phyloP scores from a whole-genome alignment of 2,888 invertebrate genomes.

The Cosmopolites sordidus region DNA sequence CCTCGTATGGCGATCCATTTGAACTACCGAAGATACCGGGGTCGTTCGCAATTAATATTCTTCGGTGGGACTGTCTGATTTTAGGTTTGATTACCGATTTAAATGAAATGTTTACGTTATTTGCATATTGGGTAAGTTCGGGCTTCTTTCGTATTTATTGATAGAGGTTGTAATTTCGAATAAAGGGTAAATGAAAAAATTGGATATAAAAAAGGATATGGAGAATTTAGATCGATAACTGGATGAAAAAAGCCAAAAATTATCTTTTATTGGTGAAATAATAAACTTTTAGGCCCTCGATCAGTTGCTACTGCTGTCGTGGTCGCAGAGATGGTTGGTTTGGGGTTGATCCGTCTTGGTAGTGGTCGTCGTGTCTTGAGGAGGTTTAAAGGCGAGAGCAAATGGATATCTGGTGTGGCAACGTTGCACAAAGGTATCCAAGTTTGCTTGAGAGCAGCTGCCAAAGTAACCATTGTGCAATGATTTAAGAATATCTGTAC shows the following conservation, averaged over 20 bases:
- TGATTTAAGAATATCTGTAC: slow-evolving; percentile 73
- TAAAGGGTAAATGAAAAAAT: no score
- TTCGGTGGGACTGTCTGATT: neutral
- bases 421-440: slow-evolving; percentile 64
- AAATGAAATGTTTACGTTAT: no score
- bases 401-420: slow-evolving; percentile 75
- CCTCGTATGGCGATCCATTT: neutral
- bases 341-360: slow-evolving; percentile 17
- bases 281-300: slow-evolving; percentile 28
- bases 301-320: slow-evolving; percentile 45
- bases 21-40: neutral
- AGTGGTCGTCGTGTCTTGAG: slow-evolving; percentile 40
- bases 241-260: no score
- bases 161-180: no score
- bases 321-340: slow-evolving; percentile 39
- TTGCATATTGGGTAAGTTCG: no score
- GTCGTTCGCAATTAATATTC: no score
- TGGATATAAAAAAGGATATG: no score
- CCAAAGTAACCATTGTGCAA: slow-evolving; percentile 80
- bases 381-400: slow-evolving; percentile 66
- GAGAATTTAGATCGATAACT: no score
- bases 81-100: neutral
- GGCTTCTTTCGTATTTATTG: no score
- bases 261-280: no score
- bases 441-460: slow-evolving; percentile 58